Conservation (phyloP, 2,113 vertebrate species). For the Dromiciops gliroides region DNA sequence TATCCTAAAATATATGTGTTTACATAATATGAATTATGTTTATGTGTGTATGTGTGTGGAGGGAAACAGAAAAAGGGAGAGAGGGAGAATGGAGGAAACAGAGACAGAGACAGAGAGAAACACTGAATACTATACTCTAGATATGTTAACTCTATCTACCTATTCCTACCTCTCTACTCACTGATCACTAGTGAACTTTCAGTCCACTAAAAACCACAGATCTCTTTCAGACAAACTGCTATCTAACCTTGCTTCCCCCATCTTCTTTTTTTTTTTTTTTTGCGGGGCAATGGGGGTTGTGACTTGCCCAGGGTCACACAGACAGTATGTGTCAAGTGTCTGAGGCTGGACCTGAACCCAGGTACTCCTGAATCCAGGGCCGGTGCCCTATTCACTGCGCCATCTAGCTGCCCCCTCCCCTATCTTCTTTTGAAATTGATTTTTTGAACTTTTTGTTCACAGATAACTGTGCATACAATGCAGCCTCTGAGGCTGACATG, state of each 20-base stretch:
- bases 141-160: neutral
- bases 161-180: neutral
- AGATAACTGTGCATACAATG: neutral
- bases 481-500: neutral
- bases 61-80: too few species aligned
- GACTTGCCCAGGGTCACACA: too few species aligned
- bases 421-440: neutral
- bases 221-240: neutral
- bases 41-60: neutral
- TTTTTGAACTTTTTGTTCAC: neutral
- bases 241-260: neutral
- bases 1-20: neutral
- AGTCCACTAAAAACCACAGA: neutral
- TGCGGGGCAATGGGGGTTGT: too few species aligned
- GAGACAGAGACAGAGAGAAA: too few species aligned
- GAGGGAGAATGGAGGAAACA: too few species aligned
- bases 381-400: too few species aligned
- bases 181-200: neutral
- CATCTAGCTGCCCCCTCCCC: too few species aligned
- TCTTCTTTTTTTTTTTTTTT: too few species aligned
- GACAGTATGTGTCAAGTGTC: too few species aligned
- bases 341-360: too few species aligned
- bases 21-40: neutral
- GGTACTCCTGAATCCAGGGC: too few species aligned
- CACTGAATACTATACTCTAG: neutral